A percentile compares a stretch with the other conserved stretches of the same genome.
phyloP scores from a whole-genome alignment of 2,113 vertebrate genomes.

The Aphelocoma coerulescens region DNA sequence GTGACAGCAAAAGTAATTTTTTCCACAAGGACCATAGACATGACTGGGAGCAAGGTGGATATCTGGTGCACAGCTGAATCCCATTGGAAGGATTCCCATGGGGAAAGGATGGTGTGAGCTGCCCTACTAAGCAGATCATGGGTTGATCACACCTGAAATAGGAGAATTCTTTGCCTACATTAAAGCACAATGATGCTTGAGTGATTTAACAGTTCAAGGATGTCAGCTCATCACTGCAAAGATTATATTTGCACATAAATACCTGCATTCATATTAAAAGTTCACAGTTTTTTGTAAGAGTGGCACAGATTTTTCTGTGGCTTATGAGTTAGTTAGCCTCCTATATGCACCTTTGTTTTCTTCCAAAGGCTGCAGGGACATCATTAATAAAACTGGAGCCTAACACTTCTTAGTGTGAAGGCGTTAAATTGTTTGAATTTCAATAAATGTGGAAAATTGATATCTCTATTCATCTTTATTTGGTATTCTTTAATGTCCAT shows the following conservation, averaged over 20 bases:
- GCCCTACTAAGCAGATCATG: background rate
- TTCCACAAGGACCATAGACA: background rate
- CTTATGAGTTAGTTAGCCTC: background rate
- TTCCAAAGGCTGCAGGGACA: background rate
- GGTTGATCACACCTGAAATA: background rate
- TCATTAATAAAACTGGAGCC: background rate
- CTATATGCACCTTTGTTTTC: background rate
- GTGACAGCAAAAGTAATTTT: background rate
- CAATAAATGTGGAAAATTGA: background rate
- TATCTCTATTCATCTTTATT: background rate
- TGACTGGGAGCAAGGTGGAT: background rate
- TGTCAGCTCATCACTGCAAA: background rate
- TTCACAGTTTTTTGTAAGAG: background rate
- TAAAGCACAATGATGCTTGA: background rate
- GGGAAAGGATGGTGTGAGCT: background rate
- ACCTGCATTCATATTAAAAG: background rate
- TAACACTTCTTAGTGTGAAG: background rate
- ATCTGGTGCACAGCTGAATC: background rate
- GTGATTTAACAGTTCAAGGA: background rate
- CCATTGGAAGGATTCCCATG: rapidly evolving
- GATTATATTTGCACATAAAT: background rate
- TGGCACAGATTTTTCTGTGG: background rate
- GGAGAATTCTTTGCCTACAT: background rate
- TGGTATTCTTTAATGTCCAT: background rate
- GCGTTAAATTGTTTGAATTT: background rate